Percentiles rank a stretch among this genome's conserved stretches.
Evolutionary conservation across 2,888 invertebrate species (phyloP).

Genomic region (Schrankia costaestrigalis): DNA sequence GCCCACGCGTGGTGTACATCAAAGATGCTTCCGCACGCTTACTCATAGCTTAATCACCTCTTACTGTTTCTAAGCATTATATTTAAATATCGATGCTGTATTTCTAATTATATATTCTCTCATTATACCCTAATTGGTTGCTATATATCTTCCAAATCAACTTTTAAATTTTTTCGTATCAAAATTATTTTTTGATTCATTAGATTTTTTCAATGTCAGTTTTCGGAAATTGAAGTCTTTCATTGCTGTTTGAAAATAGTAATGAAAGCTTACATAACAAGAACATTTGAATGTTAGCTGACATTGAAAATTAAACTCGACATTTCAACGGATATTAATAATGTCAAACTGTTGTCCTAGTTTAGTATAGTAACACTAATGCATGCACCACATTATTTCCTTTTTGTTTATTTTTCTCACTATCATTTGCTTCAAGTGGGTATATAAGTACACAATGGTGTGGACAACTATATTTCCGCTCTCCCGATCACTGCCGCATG

Average conservation of each 20-base stretch:
- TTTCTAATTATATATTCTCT: constrained; percentile 20
- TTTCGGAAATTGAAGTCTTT: too few species aligned
- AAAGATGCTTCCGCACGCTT: constrained; percentile 60
- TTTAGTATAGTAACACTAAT: constrained; percentile 17
- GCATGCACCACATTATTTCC: constrained; percentile 31
- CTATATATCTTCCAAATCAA: constrained; percentile 32
- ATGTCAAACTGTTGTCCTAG: too few species aligned
- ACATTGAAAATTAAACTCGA: not conserved
- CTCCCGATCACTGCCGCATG: constrained; percentile 10
- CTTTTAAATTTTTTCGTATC: constrained; percentile 15
- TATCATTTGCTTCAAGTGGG: constrained; percentile 34
- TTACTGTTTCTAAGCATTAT: constrained; percentile 17
- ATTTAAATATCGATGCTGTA: constrained; percentile 20
- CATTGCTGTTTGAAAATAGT: too few species aligned
- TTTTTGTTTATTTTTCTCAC: constrained; percentile 30
- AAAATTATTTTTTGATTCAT: constrained; percentile 13
- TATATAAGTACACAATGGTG: constrained; percentile 20
- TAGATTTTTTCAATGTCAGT: too few species aligned
- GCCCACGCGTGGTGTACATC: constrained; percentile 8
- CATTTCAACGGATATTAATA: not conserved
- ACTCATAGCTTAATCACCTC: constrained; percentile 42
- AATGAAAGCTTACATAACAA: too few species aligned
- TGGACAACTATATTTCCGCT: constrained; percentile 6
- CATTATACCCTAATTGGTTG: constrained; percentile 36
- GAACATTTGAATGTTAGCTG: too few species aligned